These are phyloP conservation scores for Penaeus japonicus DNA, from an alignment of 1,140 invertebrate genomes.

Conservation along the genomic window DNA sequence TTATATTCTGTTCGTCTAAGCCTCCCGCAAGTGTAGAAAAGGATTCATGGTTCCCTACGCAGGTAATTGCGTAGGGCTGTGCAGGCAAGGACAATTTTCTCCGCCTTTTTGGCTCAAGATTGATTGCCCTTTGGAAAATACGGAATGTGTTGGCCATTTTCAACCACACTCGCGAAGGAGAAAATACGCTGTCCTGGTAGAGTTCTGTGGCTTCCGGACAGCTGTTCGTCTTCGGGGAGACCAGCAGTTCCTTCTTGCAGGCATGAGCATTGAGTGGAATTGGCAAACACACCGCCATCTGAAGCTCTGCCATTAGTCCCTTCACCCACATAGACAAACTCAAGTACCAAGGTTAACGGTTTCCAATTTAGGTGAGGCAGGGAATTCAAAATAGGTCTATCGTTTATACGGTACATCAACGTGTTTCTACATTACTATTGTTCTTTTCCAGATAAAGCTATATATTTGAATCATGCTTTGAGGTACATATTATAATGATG, in stretches of 20 bases:
- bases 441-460: too few species aligned
- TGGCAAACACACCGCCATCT: conserved; percentile 21
- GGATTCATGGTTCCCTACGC: not conserved
- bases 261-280: not conserved
- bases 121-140: not conserved
- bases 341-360: too few species aligned
- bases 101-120: not conserved
- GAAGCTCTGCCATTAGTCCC: conserved; percentile 16
- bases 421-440: too few species aligned
- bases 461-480: too few species aligned
- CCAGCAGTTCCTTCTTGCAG: not conserved
- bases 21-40: not conserved
- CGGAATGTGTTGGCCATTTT: not conserved
- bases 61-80: conserved; percentile 2
- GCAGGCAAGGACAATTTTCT: not conserved
- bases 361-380: too few species aligned
- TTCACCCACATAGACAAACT: conserved; percentile 18
- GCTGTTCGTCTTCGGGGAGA: not conserved
- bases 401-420: too few species aligned
- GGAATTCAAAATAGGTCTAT: too few species aligned
- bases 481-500: too few species aligned
- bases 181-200: conserved; percentile 6
- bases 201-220: not conserved
- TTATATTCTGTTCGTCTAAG: not conserved
- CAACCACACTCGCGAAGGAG: not conserved